Base-by-base conservation (phyloP, 2,113 vertebrate genomes). In the Syngnathoides biaculeatus region DNA sequence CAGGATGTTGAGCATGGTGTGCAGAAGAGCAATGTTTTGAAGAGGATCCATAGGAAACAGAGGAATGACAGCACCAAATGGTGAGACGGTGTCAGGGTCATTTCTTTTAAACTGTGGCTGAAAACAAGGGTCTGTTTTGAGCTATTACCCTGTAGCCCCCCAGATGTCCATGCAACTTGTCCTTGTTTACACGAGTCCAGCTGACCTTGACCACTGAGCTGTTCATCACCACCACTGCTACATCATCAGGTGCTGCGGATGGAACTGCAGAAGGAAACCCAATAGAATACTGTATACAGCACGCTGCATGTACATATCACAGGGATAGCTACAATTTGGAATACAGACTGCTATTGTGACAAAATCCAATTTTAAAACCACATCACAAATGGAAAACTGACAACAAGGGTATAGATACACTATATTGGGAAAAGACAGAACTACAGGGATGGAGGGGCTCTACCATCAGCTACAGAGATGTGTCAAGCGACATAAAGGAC, bases 71-170 rank as follows among this genome's bases (percentile, higher is more conserved):
- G 26, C 67, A 60, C 77, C 65, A 73, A 71, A 69, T 10, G 53
- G 67, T 81, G 2, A 7, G 78, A 78, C 47, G 62, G 72, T 80
- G 78, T 78, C 78, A 70, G 73, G 73, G 68, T 60, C 72, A 50
- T 73, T 88, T 62, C 84, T 72, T 86, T 89, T 86, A 85, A 86
- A 80, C 79, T 69, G 64, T 78, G 82, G 83, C 81, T 80, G 72
- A 87, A 84, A 83, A 65, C 75, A 84, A 79, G 77, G 74, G 73
- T 61, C 17, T 78, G 76, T 78, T 84, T 78, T 76, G 75, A 83
- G 64, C 72, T 78, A 81, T 91, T 92, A 99, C 97, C 95, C 94
- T 95, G 88, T 99, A 98, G 86, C 97, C 97, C 87, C 87, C 93
- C 73, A 98, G 93, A 84, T 93, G 95, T 69, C 97, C 97, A 26